phyloP scores from a whole-genome alignment of 2,888 invertebrate species.

The Pseudococcus viburni region DNA sequence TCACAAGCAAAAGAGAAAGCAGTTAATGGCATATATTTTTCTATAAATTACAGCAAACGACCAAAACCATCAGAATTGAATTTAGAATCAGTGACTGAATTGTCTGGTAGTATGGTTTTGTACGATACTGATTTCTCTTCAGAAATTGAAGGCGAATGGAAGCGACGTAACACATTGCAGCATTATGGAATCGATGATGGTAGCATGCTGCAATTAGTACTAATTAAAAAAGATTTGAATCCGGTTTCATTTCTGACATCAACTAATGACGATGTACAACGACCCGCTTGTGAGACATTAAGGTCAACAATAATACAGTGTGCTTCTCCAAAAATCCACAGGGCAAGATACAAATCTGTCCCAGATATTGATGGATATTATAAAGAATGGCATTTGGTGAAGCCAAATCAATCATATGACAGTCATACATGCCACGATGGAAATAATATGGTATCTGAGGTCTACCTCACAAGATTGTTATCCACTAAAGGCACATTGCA shows the following conservation, averaged over 20 bases:
- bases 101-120: slow-evolving; percentile 91
- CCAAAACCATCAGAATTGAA: slow-evolving; percentile 97
- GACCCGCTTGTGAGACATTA: slow-evolving; percentile 85
- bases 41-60: slow-evolving; percentile 94
- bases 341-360: slow-evolving; percentile 93
- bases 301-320: slow-evolving; percentile 93
- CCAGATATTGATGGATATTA: slow-evolving; percentile 75
- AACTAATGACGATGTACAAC: slow-evolving; percentile 92
- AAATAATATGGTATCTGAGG: slow-evolving; percentile 98
- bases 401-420: slow-evolving; percentile 88
- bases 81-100: slow-evolving; percentile 97
- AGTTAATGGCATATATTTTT: slow-evolving; percentile 96
- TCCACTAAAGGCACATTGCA: slow-evolving; percentile 94
- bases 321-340: slow-evolving; percentile 91
- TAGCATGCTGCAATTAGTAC: slow-evolving; percentile 92
- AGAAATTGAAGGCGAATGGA: slow-evolving; percentile 97
- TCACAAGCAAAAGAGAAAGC: slow-evolving; percentile 99
- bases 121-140: slow-evolving; percentile 98
- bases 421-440: slow-evolving; percentile 87
- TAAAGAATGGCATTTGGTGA: slow-evolving; percentile 88
- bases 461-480: slow-evolving; percentile 95
- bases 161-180: slow-evolving; percentile 94
- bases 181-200: slow-evolving; percentile 98
- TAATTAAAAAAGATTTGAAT: slow-evolving; percentile 91
- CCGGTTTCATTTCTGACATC: slow-evolving; percentile 92